Percentiles rank a stretch among this genome's conserved stretches.
These are phyloP conservation scores for Percopsis transmontana DNA, from an alignment of 2,113 vertebrate species.

Conservation along the genomic window DNA sequence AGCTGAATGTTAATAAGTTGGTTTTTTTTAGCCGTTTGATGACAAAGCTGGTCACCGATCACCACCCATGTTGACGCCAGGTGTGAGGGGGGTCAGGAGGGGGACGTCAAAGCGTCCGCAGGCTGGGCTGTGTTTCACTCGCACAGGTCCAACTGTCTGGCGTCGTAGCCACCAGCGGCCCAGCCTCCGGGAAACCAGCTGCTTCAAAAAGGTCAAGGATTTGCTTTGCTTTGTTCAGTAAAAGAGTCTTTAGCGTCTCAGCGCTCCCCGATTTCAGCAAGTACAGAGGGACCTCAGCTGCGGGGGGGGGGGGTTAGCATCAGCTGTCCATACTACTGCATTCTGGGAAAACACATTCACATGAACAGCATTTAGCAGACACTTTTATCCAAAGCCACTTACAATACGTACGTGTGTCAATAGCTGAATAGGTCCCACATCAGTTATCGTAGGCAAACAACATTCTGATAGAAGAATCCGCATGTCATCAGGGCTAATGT, in stretches of 20 bases:
- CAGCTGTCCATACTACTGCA: slow-evolving; percentile 99
- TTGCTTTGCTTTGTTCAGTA: slow-evolving; percentile 51
- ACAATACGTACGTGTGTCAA: no score
- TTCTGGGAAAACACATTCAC: slow-evolving; percentile 77
- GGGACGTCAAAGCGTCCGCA: slow-evolving; percentile 4
- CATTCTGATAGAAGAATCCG: no score
- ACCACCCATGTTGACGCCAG: no score
- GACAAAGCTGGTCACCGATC: no score
- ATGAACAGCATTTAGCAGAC: no score
- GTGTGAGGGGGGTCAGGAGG: slow-evolving; percentile 21
- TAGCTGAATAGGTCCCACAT: no score
- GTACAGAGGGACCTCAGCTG: slow-evolving; percentile 76
- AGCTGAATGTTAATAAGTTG: no score
- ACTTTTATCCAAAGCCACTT: no score
- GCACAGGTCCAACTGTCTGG: no score
- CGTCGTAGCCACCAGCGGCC: slow-evolving; percentile 20
- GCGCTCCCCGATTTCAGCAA: slow-evolving; percentile 51
- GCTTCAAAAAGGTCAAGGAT: slow-evolving; percentile 23
- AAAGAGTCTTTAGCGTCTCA: slow-evolving; percentile 56
- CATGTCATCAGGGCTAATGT: no score
- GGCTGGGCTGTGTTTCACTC: background rate
- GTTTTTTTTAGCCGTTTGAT: no score
- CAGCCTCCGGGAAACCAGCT: slow-evolving; percentile 41
- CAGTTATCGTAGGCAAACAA: no score
- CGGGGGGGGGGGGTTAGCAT: slow-evolving; percentile 79